Evolutionary conservation across 2,888 invertebrate genomes (phyloP), one percentile per base, ranked within the genome.

Genomic region (Agonopterix alstromeriana): DNA sequence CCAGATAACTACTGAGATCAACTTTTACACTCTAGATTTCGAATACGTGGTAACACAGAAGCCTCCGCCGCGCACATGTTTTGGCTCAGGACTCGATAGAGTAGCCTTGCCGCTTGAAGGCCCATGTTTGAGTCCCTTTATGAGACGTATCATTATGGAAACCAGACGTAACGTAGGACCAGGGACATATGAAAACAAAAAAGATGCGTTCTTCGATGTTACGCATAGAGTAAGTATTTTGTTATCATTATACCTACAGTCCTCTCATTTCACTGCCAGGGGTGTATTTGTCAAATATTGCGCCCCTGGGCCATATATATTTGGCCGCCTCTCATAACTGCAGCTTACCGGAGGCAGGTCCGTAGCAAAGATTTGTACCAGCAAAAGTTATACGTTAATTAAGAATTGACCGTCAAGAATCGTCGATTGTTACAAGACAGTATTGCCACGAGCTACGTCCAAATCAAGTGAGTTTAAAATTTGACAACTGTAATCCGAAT

Each of bases 1-100:
- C 27, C 7, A 27, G 27, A 7, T 10, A 36, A 1, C 14, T 14
- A 27, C 27, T 27, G 27, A 27, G 1, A 27, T 27, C 27, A 27
- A 27, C 27, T 27, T 27, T 7, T 27, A 27, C 7, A 5, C 27
- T 7, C 27, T 61, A 91, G 91, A 88, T 66, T 91, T 91, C 53
- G 83, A 89, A 55, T 91, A 91, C 67, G 84, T 90, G n/a, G 87
- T 91, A 41, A 90, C 84, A 44, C 82, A 89, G 52, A 82, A 87
- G 42, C 58, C 61, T 8, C 70, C 73, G 10, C 82, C 90, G 0
- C 78, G 70, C 1, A 72, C 91, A 52, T 90, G 90, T 47, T 91
- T 91, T 54, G 90, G 90, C 0, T 84, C 89, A 0, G 73, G 78
- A 0, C 58, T 90, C 50, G 64, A 76, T 0, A 80, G 91, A 3